Base-by-base conservation (phyloP, 2,113 vertebrate genomes). In the Anhinga anhinga region DNA sequence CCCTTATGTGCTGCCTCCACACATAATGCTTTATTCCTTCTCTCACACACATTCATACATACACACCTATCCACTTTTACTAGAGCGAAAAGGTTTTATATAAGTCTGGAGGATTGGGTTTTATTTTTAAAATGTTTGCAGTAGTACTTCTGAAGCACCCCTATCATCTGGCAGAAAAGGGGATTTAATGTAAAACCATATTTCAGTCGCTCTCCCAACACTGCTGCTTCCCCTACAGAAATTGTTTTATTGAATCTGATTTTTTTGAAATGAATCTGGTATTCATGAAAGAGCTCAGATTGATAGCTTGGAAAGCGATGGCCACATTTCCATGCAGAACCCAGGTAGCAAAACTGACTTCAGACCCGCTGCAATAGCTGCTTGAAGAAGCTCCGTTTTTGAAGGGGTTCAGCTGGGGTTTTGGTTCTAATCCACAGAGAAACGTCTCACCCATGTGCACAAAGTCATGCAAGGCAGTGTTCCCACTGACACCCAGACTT, bases 111-210 rank as follows among this genome's bases (percentile, higher is more conserved):
- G 62, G 70, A 85, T 89, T 87, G 49, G 47, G 4, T 27, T 84
- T 94, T 96, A 82, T 88, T 95, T 42, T 95, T 58, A 45, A 40
- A 91, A 91, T 65, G 70, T 81, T 92, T 86, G 67, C n/a, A 40
- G 63, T 38, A 55, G 52, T 91, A 73, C 89, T 92, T 95, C 63
- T 71, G 76, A 96, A 95, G 82, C 66, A 81, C 86, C 63, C 67
- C 42, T 85, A 80, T 95, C 83, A 93, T 91, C 84, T 85, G 61
- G 82, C 67, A 92, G 90, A 90, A 95, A 88, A 83, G n/a, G 30
- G 52, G 93, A 93, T 93, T 93, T 94, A 95, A 83, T 93, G 87
- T 88, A 95, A 93, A 95, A 36, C 53, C 55, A 6, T 95, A 91
- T 92, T 96, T 97, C 87, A 82, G 66, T 66, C 0, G 0, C 44